phyloP scores from a whole-genome alignment of 2,113 vertebrate species.

The Phasianus colchicus region DNA sequence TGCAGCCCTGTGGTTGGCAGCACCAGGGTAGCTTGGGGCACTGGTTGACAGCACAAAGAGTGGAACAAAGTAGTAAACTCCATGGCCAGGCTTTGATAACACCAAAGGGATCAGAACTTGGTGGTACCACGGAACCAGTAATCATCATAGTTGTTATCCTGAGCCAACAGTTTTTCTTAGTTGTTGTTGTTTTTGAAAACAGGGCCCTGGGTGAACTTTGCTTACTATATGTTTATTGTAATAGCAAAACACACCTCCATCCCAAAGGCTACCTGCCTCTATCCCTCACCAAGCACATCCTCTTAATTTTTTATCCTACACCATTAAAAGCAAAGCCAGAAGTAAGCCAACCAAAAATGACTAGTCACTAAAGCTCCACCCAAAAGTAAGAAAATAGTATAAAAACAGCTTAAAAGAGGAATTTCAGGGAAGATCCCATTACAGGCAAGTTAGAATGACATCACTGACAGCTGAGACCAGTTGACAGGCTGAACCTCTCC shows the following conservation, averaged over 20 bases:
- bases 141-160: neutral
- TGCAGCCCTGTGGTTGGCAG: neutral
- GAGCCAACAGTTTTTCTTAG: neutral
- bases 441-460: too few relatives aligned
- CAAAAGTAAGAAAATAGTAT: too few relatives aligned
- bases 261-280: neutral
- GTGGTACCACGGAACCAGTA: neutral
- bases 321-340: too few relatives aligned
- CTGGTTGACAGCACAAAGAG: neutral
- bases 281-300: too few relatives aligned
- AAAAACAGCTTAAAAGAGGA: too few relatives aligned
- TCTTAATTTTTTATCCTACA: neutral
- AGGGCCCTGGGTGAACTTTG: neutral
- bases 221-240: neutral
- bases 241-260: neutral
- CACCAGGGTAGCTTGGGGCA: neutral
- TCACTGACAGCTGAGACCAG: too few relatives aligned
- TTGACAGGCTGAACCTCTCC: too few relatives aligned
- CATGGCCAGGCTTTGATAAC: too few relatives aligned
- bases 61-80: neutral
- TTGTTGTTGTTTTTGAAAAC: neutral
- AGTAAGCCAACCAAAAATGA: too few relatives aligned
- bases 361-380: too few relatives aligned
- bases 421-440: too few relatives aligned
- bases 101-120: neutral